Base-by-base conservation (phyloP, 1,140 invertebrate species). In the Delia radicum region DNA sequence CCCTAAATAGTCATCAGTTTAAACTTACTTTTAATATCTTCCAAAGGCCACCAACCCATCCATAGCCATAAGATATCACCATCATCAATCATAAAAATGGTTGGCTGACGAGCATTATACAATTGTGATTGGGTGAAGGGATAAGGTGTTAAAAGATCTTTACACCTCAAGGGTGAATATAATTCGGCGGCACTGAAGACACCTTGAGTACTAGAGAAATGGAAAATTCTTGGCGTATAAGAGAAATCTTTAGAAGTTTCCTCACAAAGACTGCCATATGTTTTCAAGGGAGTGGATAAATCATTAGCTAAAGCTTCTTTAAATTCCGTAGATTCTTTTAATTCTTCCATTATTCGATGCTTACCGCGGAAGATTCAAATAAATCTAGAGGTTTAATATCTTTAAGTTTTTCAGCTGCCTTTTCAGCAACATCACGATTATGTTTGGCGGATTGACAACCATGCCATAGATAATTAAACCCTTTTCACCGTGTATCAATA, bases 1-100 rank as follows among this genome's bases (percentile, higher is more conserved):
- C n/a, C n/a, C n/a, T n/a, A n/a, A n/a, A n/a, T n/a, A n/a, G n/a
- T n/a, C n/a, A n/a, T n/a, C n/a, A n/a, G n/a, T n/a, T n/a, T n/a
- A 72, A 3, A 82, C 82, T 78, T 77, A 90, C 88, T 87, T 55
- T 88, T 86, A 10, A 88, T 87, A 78, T 90, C 90, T 29, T 87
- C 89, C 63, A 92, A 89, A 2, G 94, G 94, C 93, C 94, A 94
- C 95, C 95, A 97, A n/a, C 95, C 95, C 89, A 96, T 94, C 96
- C 96, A 98, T 76, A 98, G 86, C 92, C 94, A 97, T 65, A 97
- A 87, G 78, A 90, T 89, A 73, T 89, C 85, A 79, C 90, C 90
- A 80, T 93, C 91, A 81, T 96, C 95, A 80, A 97, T 81, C 79
- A 98, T 87, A 85, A 96, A 96, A 78, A 97, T 87, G 13, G 93